Evolutionary conservation across 2,797 vertebrate genomes (phyloP).

Genomic region (Poeciliopsis presidionis): DNA sequence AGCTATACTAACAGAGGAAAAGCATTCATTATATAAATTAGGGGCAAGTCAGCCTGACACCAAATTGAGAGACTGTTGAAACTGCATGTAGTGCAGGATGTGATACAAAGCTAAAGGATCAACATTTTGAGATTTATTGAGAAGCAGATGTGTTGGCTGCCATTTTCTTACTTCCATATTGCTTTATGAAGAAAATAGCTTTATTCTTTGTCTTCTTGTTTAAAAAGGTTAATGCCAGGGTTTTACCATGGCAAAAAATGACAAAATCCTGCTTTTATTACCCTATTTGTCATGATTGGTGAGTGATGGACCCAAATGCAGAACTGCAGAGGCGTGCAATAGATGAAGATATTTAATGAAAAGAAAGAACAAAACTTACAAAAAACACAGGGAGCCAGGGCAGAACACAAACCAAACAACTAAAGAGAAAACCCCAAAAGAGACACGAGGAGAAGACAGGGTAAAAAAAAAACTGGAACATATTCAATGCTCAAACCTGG

Average conservation of each 20-base stretch:
- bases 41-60: conserved; percentile 56
- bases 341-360: too few relatives aligned
- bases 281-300: neutral
- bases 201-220: conserved; percentile 14
- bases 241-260: conserved; percentile 4
- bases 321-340: too few relatives aligned
- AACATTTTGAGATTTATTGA: conserved; percentile 67
- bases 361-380: too few relatives aligned
- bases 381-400: too few relatives aligned
- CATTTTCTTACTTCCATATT: conserved; percentile 34
- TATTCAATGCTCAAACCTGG: too few relatives aligned
- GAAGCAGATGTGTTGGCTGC: conserved; percentile 59
- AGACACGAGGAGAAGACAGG: too few relatives aligned
- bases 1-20: conserved; percentile 64
- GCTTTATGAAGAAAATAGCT: conserved; percentile 32
- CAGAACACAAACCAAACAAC: too few relatives aligned
- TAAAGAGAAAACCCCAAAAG: too few relatives aligned
- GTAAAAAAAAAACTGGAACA: too few relatives aligned
- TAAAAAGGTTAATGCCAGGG: conserved; percentile 5
- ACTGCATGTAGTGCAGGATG: conserved; percentile 63
- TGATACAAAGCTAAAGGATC: conserved; percentile 70
- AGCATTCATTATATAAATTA: conserved; percentile 65
- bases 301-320: too few relatives aligned
- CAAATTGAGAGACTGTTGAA: conserved; percentile 59
- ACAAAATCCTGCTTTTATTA: conserved; percentile 29